phyloP scores from a whole-genome alignment of 2,113 vertebrate species.

The Sceloporus undulatus region DNA sequence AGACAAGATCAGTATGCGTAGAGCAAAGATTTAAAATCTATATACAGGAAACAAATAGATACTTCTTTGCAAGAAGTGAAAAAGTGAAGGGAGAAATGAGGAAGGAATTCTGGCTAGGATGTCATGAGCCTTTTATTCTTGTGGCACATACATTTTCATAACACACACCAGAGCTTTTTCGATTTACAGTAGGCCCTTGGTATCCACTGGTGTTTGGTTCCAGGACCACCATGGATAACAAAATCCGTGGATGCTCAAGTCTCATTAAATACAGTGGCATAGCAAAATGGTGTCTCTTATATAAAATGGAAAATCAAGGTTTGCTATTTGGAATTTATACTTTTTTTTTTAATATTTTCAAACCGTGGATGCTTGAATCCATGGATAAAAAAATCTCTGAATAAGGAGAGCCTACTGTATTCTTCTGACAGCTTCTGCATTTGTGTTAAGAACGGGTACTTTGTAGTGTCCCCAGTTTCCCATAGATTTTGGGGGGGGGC shows the following conservation, averaged over 20 bases:
- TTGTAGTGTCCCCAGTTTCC: not conserved
- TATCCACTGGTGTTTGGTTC: too few relatives aligned
- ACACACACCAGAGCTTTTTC: not conserved
- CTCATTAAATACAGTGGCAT: too few relatives aligned
- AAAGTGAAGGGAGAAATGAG: not conserved
- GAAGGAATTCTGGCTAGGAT: not conserved
- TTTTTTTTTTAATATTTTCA: too few relatives aligned
- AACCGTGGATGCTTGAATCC: too few relatives aligned
- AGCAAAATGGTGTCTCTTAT: too few relatives aligned
- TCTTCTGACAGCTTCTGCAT: not conserved
- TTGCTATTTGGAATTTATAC: too few relatives aligned
- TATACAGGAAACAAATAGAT: conserved; percentile 12
- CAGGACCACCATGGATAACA: too few relatives aligned
- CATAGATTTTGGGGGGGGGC: not conserved
- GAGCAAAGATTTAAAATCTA: not conserved
- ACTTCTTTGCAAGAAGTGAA: conserved; percentile 20
- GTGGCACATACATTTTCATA: too few relatives aligned
- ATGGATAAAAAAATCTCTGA: too few relatives aligned
- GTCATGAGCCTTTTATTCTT: not conserved
- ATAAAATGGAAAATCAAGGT: too few relatives aligned
- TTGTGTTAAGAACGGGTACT: not conserved
- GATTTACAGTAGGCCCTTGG: not conserved
- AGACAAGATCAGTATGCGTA: not conserved
- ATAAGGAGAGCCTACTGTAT: too few relatives aligned
- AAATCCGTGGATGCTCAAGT: too few relatives aligned